Evolutionary conservation across 1,140 invertebrate species (phyloP), one percentile per base, ranked within the genome.

Genomic region (Heterodera carotae): DNA sequence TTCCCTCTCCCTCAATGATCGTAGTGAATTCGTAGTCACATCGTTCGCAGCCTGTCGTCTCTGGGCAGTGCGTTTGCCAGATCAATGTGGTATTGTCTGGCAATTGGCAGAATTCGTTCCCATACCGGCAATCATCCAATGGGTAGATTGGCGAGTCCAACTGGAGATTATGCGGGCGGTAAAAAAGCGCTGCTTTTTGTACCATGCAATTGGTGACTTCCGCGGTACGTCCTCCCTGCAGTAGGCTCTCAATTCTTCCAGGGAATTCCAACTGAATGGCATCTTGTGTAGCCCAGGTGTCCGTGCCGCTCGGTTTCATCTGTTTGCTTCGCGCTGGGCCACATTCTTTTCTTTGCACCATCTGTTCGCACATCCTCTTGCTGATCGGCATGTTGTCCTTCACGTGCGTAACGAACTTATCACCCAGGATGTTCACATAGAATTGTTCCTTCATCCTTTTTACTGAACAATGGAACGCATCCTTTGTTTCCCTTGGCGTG

Each of bases 51-150:
- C 8, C 18, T 15, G 5, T 68, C 2, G n/a, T n/a, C n/a, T 33
- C 22, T 10, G 33, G 31, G 27, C 66, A 68, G 39, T 68, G 15
- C 5, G 66, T 18, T 1, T 15, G 15, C 66, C 66, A 68, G 27
- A 68, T 68, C 18, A 68, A 34, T n/a, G 18, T 68, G 15, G 66
- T 34, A 25, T 68, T 68, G 25, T 68, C 66, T 7, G 66, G 66
- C 3, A 68, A 8, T 18, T 68, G 15, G 39, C 66, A 68, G 39
- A 68, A 68, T 18, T 25, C 66, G 5, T 15, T 22, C 1, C 18
- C 18, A 25, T 68, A 68, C 1, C 18, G 25, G 39, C 66, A 68
- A 22, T 68, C 27, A 0, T 69, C 27, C 67, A 69, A 22, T 0
- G 3, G 4, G 33, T 69, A 31, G 12, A 69, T n/a, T 8, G 67